Percentiles rank a stretch among this genome's conserved stretches.
These are phyloP conservation scores for Verasper variegatus DNA, from an alignment of 2,113 vertebrate genomes.

Conservation along the genomic window DNA sequence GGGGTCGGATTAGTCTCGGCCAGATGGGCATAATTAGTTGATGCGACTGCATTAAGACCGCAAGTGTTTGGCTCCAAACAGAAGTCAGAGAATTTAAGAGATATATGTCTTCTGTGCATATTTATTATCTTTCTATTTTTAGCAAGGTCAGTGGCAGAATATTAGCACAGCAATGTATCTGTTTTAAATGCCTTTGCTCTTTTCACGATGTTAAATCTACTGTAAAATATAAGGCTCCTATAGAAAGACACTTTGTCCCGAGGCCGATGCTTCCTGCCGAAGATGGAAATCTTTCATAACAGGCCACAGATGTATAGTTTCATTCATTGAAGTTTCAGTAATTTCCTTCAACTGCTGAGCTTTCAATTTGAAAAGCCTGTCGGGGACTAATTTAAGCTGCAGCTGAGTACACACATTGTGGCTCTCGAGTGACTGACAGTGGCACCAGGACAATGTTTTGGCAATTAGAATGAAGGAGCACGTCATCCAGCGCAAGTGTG, in stretches of 20 bases:
- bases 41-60: constrained; percentile 10
- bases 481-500: too few relatives aligned
- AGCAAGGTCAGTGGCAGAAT: neutral
- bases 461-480: neutral
- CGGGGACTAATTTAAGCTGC: neutral
- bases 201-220: too few relatives aligned
- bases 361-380: neutral
- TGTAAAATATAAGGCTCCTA: neutral
- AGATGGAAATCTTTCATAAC: neutral
- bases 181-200: neutral
- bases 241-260: neutral
- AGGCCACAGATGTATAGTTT: neutral
- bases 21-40: constrained; percentile 54
- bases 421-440: too few relatives aligned
- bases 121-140: neutral
- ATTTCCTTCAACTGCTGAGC: neutral
- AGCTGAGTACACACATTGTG: neutral
- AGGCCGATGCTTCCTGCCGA: neutral
- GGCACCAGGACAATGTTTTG: neutral
- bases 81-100: neutral
- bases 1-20: constrained; percentile 36
- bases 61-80: constrained; percentile 8
- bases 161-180: neutral
- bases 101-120: neutral
- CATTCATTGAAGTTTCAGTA: neutral